Evolutionary conservation across 2,113 vertebrate genomes (phyloP).

Genomic region (Chaetura pelagica): DNA sequence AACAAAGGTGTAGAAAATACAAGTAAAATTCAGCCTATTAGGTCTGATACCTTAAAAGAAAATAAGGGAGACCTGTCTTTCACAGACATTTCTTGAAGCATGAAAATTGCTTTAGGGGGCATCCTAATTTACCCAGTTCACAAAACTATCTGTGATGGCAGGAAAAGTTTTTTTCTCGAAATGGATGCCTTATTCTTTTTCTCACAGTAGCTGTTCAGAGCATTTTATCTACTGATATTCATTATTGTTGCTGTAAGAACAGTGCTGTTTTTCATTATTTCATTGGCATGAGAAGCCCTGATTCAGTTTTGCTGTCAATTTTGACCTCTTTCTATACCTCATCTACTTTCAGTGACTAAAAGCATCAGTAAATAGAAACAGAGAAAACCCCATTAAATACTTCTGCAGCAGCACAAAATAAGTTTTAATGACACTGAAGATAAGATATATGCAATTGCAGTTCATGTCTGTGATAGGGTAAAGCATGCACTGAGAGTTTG

Average conservation of each 20-base stretch:
- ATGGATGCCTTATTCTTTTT: slow-evolving; percentile 66
- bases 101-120: slow-evolving; percentile 65
- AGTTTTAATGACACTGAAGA: not conserved
- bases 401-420: slow-evolving; percentile 22
- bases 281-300: slow-evolving; percentile 66
- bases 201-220: slow-evolving; percentile 59
- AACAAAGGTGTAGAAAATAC: not conserved
- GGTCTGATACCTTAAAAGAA: slow-evolving; percentile 41
- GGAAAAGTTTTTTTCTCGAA: slow-evolving; percentile 73
- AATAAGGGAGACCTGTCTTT: slow-evolving; percentile 33
- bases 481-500: not conserved
- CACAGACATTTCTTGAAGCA: slow-evolving; percentile 43
- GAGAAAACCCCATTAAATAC: slow-evolving; percentile 20
- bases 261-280: slow-evolving; percentile 75
- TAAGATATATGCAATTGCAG: not conserved
- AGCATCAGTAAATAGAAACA: slow-evolving; percentile 39
- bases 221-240: slow-evolving; percentile 75
- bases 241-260: slow-evolving; percentile 73
- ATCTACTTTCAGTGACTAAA: slow-evolving; percentile 46
- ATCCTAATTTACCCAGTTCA: slow-evolving; percentile 64
- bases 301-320: slow-evolving; percentile 71
- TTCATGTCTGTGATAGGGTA: not conserved
- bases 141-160: slow-evolving; percentile 71
- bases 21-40: slow-evolving; percentile 34
- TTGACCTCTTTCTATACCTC: slow-evolving; percentile 57